Conservation (phyloP, 2,797 vertebrate genomes). For the Salarias fasciatus region DNA sequence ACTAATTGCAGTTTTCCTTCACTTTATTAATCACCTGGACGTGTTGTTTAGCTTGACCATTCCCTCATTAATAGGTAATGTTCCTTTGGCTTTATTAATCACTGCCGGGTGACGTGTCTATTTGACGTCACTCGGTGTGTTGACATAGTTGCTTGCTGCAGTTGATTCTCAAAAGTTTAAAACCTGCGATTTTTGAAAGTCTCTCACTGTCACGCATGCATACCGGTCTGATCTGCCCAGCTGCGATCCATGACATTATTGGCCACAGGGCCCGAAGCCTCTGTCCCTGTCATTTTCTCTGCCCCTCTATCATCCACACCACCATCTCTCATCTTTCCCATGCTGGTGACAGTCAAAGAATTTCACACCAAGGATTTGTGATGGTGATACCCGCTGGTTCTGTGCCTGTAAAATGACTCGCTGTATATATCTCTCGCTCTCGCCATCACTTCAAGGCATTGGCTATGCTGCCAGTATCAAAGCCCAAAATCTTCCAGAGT, state of each 20-base stretch:
- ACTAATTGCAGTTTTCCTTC: not conserved
- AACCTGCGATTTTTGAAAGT: not conserved
- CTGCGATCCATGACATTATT: conserved; percentile 44
- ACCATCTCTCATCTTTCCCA: conserved; percentile 53
- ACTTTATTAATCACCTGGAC: not conserved
- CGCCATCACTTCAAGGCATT: conserved; percentile 31
- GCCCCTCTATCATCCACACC: conserved; percentile 47
- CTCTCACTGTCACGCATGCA: conserved; percentile 22
- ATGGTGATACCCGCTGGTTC: conserved; percentile 66
- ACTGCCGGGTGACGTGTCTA: not conserved
- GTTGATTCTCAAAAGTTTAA: conserved; percentile 7
- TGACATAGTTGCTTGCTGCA: not conserved
- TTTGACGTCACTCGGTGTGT: not conserved
- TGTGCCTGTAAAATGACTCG: conserved; percentile 65
- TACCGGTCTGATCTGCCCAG: conserved; percentile 21
- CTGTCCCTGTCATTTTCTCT: conserved; percentile 51
- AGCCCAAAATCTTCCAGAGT: conserved; percentile 54
- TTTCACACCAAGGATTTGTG: conserved; percentile 67
- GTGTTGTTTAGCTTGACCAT: not conserved
- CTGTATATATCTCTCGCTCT: conserved; percentile 30
- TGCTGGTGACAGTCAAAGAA: conserved; percentile 53
- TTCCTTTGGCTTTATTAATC: not conserved
- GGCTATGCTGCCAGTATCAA: conserved; percentile 64
- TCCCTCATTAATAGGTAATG: not conserved
- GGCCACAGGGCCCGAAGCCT: conserved; percentile 45